Base-by-base conservation (phyloP, 1,140 invertebrate genomes). In the Neodiprion virginianus region DNA sequence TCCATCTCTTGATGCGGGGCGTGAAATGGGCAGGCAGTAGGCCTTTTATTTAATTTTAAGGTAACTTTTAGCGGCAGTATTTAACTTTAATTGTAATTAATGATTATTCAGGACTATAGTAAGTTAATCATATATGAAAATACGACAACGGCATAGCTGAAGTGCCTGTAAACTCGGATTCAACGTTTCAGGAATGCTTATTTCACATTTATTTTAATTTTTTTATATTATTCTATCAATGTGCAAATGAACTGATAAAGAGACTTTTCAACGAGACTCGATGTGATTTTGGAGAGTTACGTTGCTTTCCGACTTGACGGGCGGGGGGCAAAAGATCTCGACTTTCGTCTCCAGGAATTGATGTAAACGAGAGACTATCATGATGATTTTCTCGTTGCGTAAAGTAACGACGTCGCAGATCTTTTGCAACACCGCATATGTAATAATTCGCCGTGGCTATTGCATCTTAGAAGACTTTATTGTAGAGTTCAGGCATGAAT, bases 271-370 rank as follows among this genome's bases (percentile, higher is more conserved):
- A 72, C 70, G 79, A 80, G 78, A 84, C 83, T 74, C 71, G 82
- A 61, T 61, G 53, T 14, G 53, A 61, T 61, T 61, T 61, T 68
- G 79, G 83, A 80, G 79, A 82, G 86, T 87, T 87, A 88, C 87
- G 87, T 88, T 87, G 81, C 76, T 84, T 86, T 87, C 84, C 82
- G 86, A 88, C 84, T 88, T 81, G 72, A 79, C 79, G 84, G 86
- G 86, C 77, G 50, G 61, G 10, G 40, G 61, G 21, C 53, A 78
- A 80, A 81, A 82, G 81, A 81, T 80, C 77, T 78, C 73, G 78
- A 80, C 77, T 79, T 8, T 61, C 53, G 53, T 61, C 53, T 61
- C 53, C 28, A 17, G 53, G 53, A 61, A 61, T 61, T 61, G 11
- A 8, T 61, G n/a, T 61, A 12, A 14, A 5, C 4, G 53, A 61